Evolutionary conservation across 2,113 vertebrate species (phyloP).

Genomic region (Hiodon alosoides): DNA sequence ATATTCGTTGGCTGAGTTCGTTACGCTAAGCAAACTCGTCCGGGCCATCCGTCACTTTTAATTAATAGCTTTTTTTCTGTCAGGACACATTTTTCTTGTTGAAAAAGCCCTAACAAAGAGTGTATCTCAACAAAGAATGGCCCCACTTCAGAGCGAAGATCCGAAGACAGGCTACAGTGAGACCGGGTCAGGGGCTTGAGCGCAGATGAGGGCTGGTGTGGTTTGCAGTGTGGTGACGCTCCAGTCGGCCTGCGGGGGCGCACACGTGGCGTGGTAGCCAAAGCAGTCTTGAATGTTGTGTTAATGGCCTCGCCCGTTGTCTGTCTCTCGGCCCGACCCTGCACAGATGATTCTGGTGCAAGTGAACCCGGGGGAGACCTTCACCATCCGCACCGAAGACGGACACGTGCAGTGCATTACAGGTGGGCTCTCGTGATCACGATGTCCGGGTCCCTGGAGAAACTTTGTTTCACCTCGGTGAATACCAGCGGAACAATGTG

Average conservation of each 20-base stretch:
- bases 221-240: no score
- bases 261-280: neutral
- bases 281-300: neutral
- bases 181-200: no score
- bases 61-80: no score
- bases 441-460: neutral
- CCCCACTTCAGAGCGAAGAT: no score
- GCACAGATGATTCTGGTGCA: slow-evolving; percentile 72
- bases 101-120: no score
- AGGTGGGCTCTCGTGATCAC: slow-evolving; percentile 50
- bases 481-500: no score
- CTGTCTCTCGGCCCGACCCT: slow-evolving; percentile 1
- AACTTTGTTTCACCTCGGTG: no score
- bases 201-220: no score
- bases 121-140: no score
- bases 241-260: neutral
- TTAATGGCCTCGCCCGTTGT: neutral
- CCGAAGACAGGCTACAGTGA: no score
- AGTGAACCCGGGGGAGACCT: slow-evolving; percentile 74
- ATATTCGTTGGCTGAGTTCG: no score
- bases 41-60: neutral
- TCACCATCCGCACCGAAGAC: slow-evolving; percentile 74
- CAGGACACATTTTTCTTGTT: no score
- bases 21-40: neutral
- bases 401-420: slow-evolving; percentile 71